Evolutionary conservation across 2,888 invertebrate genomes (phyloP).

Genomic region (Chaetogeoica ovagalla): DNA sequence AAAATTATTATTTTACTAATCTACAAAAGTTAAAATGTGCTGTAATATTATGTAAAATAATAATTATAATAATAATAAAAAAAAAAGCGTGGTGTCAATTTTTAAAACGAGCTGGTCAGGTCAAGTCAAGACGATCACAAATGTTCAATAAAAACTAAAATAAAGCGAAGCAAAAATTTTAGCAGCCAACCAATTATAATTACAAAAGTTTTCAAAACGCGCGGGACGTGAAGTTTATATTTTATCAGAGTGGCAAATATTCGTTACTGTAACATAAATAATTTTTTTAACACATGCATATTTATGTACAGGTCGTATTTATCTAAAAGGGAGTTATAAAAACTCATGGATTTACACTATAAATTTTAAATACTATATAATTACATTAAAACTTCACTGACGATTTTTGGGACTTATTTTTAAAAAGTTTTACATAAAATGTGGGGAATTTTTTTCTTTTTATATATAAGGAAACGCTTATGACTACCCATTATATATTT

Average conservation of each 20-base stretch:
- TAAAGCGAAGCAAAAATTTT: constrained; percentile 43
- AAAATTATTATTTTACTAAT: neutral
- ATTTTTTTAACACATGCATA: constrained; percentile 27
- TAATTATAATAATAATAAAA: too few relatives aligned
- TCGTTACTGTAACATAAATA: neutral
- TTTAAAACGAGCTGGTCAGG: constrained; percentile 15
- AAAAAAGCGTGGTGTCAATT: neutral
- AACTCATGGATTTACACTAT: constrained; percentile 4
- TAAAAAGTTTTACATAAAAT: neutral
- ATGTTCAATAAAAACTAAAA: constrained; percentile 6
- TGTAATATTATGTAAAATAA: too few relatives aligned
- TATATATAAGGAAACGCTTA: too few relatives aligned
- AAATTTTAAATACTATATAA: neutral
- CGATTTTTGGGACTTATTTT: neutral
- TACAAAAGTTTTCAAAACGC: neutral
- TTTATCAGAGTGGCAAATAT: neutral
- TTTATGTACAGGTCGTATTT: constrained; percentile 1
- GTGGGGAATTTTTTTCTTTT: neutral
- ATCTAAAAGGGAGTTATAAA: neutral
- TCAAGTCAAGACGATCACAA: constrained; percentile 26
- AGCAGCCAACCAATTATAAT: constrained; percentile 45
- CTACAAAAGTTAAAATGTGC: too few relatives aligned
- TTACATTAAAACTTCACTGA: neutral
- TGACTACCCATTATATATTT: too few relatives aligned
- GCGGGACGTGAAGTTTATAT: neutral